Conservation (phyloP, 2,113 vertebrate species). For the Tenrec ecaudatus region DNA sequence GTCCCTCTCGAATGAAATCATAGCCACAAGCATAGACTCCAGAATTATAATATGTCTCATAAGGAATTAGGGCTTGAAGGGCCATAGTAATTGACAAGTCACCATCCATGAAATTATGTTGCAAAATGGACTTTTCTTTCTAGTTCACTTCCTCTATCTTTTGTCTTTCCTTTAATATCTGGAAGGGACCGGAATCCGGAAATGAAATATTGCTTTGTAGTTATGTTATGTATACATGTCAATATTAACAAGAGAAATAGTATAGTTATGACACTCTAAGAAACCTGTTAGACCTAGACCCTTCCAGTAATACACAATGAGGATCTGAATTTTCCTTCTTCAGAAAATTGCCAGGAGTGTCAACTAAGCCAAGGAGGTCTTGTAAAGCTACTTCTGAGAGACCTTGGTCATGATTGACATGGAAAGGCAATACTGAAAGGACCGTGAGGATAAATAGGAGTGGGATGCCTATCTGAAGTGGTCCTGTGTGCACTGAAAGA, state of each 20-base stretch:
- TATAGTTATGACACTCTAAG: neutral
- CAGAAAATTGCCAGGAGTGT: neutral
- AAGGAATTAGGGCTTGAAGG: too few species aligned
- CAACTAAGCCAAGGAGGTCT: neutral
- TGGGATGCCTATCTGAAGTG: neutral
- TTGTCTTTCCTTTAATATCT: conserved; percentile 40
- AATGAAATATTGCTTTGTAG: conserved; percentile 1
- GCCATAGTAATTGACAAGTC: too few species aligned
- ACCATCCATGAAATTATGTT: conserved; percentile 33
- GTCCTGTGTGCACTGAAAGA: neutral
- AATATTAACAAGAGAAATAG: conserved; percentile 34
- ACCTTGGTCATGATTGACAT: neutral
- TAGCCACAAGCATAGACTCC: too few species aligned
- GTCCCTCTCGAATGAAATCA: too few species aligned
- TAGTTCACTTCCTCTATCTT: too few species aligned
- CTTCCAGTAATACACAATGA: neutral
- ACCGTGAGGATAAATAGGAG: neutral
- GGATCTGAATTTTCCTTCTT: neutral
- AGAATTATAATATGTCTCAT: too few species aligned
- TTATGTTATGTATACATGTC: neutral
- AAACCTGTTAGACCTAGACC: neutral
- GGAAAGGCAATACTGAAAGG: neutral
- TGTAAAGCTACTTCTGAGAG: neutral
- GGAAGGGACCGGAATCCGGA: neutral
- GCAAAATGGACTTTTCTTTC: conserved; percentile 25